phyloP scores from a whole-genome alignment of 2,113 vertebrate genomes.

The Scatophagus argus region DNA sequence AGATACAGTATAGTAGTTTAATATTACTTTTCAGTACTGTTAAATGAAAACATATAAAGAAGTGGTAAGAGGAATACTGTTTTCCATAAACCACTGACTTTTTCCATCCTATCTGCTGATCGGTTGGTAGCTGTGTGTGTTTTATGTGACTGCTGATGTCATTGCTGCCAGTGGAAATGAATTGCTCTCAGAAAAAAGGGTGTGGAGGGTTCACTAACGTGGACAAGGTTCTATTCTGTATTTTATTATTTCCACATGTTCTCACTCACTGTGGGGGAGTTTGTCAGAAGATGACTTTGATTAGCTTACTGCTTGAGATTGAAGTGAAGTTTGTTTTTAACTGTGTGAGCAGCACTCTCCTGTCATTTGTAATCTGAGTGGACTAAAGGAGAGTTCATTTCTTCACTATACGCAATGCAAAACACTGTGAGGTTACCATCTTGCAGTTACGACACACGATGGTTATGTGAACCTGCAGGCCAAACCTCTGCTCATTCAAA shows the following conservation, averaged over 20 bases:
- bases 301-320: background rate
- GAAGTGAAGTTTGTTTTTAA: no score
- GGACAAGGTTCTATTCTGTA: slow-evolving; percentile 1
- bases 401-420: background rate
- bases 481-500: background rate
- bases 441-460: background rate
- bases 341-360: background rate
- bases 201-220: slow-evolving; percentile 1
- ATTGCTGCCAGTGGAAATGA: background rate
- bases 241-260: background rate
- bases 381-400: slow-evolving; percentile 28
- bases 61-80: background rate
- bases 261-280: background rate
- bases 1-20: no score
- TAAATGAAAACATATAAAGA: background rate
- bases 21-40: background rate
- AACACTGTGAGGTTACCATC: background rate
- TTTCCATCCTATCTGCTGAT: background rate
- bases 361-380: slow-evolving; percentile 3
- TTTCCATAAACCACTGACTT: background rate
- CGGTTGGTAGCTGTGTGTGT: background rate
- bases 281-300: background rate
- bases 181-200: background rate
- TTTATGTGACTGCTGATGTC: slow-evolving; percentile 24
- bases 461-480: background rate